Conservation (phyloP, 2,888 invertebrate genomes). For the Plebejus melissa region DNA sequence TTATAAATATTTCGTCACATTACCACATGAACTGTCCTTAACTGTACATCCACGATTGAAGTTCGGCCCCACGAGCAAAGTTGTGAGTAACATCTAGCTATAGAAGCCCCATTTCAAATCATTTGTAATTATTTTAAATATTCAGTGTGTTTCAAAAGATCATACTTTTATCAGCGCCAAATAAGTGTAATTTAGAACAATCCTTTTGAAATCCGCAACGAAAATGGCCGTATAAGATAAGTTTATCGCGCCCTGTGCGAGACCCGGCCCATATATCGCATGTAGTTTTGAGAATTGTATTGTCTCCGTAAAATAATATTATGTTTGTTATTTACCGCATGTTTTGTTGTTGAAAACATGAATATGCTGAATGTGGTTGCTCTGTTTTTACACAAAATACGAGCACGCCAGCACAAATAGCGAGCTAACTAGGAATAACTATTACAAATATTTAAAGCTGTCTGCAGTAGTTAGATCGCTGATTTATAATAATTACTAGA, state of each 20-base stretch:
- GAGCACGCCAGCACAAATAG: neutral
- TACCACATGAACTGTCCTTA: too few species aligned
- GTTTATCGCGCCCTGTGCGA: constrained; percentile 48
- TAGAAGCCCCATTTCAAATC: neutral
- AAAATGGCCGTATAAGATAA: constrained; percentile 39
- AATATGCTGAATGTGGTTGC: neutral
- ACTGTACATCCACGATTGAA: too few species aligned
- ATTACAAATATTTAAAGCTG: too few species aligned
- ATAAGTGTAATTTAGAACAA: constrained; percentile 23
- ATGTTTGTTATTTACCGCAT: constrained; percentile 33
- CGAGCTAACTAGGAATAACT: too few species aligned
- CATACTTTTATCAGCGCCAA: constrained; percentile 12
- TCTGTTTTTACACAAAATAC: neutral
- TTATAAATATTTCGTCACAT: too few species aligned
- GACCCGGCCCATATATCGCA: constrained; percentile 41
- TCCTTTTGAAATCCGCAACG: constrained; percentile 28
- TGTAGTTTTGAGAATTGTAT: constrained; percentile 52
- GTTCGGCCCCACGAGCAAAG: too few species aligned
- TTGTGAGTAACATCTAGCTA: too few species aligned
- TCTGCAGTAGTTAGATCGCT: too few species aligned
- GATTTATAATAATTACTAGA: too few species aligned
- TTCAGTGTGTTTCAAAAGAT: neutral
- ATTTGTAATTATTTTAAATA: neutral
- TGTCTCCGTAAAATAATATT: constrained; percentile 46
- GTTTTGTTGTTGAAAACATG: constrained; percentile 5